Conservation (phyloP, 1,140 invertebrate species). For the Drepana arcuata region DNA sequence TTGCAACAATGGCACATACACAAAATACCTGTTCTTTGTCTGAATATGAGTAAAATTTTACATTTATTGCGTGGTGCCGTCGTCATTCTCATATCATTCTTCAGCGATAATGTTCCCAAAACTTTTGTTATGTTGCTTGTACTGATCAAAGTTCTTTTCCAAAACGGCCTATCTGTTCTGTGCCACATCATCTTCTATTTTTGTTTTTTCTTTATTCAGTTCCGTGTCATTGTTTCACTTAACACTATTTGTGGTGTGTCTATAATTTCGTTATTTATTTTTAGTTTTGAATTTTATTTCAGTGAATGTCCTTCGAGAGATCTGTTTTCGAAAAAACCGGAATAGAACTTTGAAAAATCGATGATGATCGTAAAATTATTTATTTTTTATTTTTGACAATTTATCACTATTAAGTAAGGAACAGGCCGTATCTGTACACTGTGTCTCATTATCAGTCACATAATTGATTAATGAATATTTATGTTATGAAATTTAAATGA, state of each 20-base stretch:
- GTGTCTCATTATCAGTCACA: conserved; percentile 41
- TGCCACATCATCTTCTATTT: conserved; percentile 52
- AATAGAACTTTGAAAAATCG: conserved; percentile 35
- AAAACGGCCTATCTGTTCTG: conserved; percentile 69
- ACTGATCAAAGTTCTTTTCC: conserved; percentile 59
- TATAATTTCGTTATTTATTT: conserved; percentile 22
- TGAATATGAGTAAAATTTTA: neutral
- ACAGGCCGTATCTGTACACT: conserved; percentile 34
- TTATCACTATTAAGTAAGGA: conserved; percentile 43
- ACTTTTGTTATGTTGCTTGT: conserved; percentile 57
- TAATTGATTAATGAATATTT: no score
- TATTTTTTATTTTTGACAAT: conserved; percentile 52
- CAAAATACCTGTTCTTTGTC: conserved; percentile 17
- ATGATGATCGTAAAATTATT: conserved; percentile 54
- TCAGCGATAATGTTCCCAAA: conserved; percentile 42
- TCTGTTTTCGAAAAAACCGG: conserved; percentile 59
- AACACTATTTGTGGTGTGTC: conserved; percentile 33
- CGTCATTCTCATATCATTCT: conserved; percentile 46
- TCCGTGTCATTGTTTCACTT: conserved; percentile 48
- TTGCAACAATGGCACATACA: conserved; percentile 24
- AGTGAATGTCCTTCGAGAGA: conserved; percentile 69
- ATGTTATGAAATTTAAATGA: conserved; percentile 43
- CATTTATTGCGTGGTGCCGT: conserved; percentile 14
- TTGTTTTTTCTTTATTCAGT: conserved; percentile 40
- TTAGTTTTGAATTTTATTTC: conserved; percentile 27